Conservation (phyloP, 2,113 vertebrate species). For the Hemiscyllium ocellatum region DNA sequence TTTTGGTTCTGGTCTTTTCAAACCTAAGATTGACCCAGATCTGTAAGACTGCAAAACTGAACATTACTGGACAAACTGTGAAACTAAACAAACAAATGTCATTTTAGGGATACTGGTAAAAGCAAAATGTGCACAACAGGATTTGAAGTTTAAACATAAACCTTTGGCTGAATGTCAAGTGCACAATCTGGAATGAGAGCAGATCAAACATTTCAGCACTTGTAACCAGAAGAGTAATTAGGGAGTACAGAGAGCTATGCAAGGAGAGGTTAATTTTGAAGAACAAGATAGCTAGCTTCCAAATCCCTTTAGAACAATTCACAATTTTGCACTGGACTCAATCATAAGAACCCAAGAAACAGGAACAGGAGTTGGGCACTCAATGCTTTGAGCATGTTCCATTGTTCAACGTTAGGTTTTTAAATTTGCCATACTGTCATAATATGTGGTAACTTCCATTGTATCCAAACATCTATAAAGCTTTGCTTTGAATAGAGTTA, state of each 20-base stretch:
- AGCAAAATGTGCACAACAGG: background rate
- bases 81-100: background rate
- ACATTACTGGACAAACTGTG: background rate
- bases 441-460: no score
- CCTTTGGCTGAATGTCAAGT: background rate
- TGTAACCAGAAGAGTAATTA: background rate
- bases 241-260: background rate
- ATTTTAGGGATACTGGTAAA: background rate
- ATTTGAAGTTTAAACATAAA: background rate
- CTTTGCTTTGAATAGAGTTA: no score
- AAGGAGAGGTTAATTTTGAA: background rate
- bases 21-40: background rate
- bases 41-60: background rate
- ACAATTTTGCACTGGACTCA: background rate
- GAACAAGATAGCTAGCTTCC: background rate
- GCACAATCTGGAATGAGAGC: background rate
- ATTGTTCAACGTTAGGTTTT: no score
- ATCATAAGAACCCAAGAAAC: no score
- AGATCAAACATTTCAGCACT: background rate
- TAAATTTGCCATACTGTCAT: no score
- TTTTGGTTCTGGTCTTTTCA: background rate
- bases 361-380: no score
- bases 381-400: no score
- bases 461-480: no score
- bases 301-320: background rate